Conservation (phyloP, 2,888 invertebrate genomes). For the Tetranychus truncatus region DNA sequence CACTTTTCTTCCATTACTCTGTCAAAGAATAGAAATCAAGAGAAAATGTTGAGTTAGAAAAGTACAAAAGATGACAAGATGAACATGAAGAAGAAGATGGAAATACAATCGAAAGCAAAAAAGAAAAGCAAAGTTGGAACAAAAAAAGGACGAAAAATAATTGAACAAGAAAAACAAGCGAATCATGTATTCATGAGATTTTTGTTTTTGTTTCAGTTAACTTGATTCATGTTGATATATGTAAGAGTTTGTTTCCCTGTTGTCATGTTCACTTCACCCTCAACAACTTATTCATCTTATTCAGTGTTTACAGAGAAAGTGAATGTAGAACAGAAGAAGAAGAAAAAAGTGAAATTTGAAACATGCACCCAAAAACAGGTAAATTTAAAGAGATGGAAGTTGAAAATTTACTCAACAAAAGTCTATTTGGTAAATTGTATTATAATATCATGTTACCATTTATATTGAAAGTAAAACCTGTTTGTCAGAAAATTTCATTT, state of each 20-base stretch:
- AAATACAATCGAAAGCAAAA: background rate
- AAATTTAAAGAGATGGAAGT: too few relatives aligned
- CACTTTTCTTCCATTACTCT: constrained; percentile 13
- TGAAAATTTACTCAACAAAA: too few relatives aligned
- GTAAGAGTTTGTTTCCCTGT: background rate
- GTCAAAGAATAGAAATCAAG: background rate
- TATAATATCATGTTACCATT: too few relatives aligned
- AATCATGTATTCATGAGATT: background rate
- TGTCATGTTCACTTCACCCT: background rate
- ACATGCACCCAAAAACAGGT: too few relatives aligned
- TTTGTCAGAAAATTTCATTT: too few relatives aligned
- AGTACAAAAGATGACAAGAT: background rate
- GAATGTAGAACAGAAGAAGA: too few relatives aligned
- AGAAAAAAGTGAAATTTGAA: too few relatives aligned
- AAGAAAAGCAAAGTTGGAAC: background rate
- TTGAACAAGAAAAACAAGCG: background rate
- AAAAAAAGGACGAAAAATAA: background rate
- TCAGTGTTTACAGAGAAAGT: background rate
- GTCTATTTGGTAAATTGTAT: too few relatives aligned
- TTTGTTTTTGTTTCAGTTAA: background rate
- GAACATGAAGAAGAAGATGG: background rate
- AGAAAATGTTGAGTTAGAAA: background rate
- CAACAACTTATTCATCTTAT: background rate
- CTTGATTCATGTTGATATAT: background rate
- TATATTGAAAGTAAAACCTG: too few relatives aligned